Percentiles rank a stretch among this genome's conserved stretches.
phyloP scores from a whole-genome alignment of 2,113 vertebrate genomes.

The Chinchilla lanigera region DNA sequence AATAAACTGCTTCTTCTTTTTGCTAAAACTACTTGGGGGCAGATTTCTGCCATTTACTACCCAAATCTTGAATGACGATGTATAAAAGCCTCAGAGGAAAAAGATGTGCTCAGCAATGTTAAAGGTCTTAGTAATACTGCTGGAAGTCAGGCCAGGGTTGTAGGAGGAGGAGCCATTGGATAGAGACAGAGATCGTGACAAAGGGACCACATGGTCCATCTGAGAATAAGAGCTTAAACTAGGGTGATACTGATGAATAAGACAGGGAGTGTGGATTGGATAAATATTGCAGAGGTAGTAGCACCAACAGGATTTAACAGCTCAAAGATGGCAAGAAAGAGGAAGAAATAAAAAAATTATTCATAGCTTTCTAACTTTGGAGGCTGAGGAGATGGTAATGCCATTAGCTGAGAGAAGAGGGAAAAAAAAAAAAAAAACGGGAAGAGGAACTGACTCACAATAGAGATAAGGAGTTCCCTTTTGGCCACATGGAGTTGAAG shows the following conservation, averaged over 20 bases:
- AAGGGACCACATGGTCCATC: background rate
- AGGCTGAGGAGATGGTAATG: conserved; percentile 47
- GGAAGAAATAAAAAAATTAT: conserved; percentile 42
- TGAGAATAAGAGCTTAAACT: background rate
- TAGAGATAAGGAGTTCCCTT: background rate
- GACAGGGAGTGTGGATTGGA: background rate
- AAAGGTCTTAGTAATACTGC: background rate
- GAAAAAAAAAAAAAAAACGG: conserved; percentile 53
- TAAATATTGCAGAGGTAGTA: background rate
- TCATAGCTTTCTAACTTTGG: conserved; percentile 58
- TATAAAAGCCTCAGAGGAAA: background rate
- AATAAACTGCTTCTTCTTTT: background rate
- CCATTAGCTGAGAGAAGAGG: conserved; percentile 38
- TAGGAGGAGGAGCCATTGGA: too few species aligned
- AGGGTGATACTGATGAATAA: background rate
- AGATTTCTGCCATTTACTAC: background rate
- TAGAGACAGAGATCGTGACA: background rate
- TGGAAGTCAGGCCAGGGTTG: background rate
- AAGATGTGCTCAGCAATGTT: background rate
- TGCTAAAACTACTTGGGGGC: background rate
- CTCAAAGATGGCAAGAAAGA: conserved; percentile 39
- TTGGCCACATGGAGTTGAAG: background rate
- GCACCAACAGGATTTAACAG: background rate
- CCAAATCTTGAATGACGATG: background rate
- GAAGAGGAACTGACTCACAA: conserved; percentile 59